Evolutionary conservation across 2,888 invertebrate species (phyloP), one percentile per base, ranked within the genome.

Genomic region (Habrosyne pyritoides): DNA sequence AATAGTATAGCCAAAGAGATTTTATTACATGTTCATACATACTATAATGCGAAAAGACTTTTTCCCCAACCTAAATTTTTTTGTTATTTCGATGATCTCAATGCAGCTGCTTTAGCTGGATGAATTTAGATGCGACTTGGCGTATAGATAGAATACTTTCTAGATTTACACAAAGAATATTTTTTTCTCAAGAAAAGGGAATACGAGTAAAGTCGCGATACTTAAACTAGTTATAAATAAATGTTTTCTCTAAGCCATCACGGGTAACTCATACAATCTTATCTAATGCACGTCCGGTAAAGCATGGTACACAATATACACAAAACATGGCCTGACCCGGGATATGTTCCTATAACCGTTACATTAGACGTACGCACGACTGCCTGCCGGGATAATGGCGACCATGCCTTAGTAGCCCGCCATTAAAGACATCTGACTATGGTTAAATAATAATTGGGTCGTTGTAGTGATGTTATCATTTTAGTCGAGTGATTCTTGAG

Each of bases 381-480:
- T 10, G 51, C 50, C 56, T 6, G 18, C 42, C 21, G 58, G 56
- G 46, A 52, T 73, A 74, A 73, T 68, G 60, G 62, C 67, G 61
- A 62, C 66, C 68, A 66, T 75, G 69, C 69, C 67, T 65, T 66
- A 67, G 61, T 59, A 60, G 57, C 56, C 64, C 60, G 54, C 71
- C 73, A 72, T 79, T 76, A 79, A 74, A 77, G 73, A 76, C 78
- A 79, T 76, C 77, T 77, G 79, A 74, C 72, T 66, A 72, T 72
- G 66, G 71, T 78, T 72, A 72, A 73, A 76, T 73, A 73, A 69
- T 80, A 79, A 79, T 79, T 77, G 76, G 73, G 72, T 62, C 66
- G 61, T 59, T 56, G 77, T 71, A 69, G 73, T 78, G 77, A 61
- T 57, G 26, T 36, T 56, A 65, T 66, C n/a, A 3, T 28, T 28